Conservation (phyloP, 2,113 vertebrate genomes). For the Callopanchax toddi region DNA sequence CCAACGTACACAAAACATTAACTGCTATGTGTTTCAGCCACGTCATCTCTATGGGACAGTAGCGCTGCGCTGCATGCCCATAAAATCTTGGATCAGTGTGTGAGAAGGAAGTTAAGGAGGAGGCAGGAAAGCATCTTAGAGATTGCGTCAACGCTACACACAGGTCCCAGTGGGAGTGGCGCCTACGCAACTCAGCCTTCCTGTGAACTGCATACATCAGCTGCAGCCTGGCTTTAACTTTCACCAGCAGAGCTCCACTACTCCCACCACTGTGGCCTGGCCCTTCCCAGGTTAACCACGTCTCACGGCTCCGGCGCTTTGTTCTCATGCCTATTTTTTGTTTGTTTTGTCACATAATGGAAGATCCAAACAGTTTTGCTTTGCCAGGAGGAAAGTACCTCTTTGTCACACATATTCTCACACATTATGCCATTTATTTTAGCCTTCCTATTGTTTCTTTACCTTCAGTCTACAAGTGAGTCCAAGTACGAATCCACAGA, state of each 20-base stretch:
- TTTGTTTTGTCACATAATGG: too few relatives aligned
- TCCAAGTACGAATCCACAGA: slow-evolving; percentile 60
- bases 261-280: slow-evolving; percentile 35
- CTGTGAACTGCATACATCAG: slow-evolving; percentile 60
- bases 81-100: slow-evolving; percentile 22
- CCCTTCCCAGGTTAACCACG: slow-evolving; percentile 53
- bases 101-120: slow-evolving; percentile 24
- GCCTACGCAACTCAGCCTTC: slow-evolving; percentile 58
- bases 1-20: neutral
- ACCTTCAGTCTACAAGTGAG: too few relatives aligned
- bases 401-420: slow-evolving; percentile 4
- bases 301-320: slow-evolving; percentile 45
- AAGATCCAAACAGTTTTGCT: slow-evolving; percentile 4
- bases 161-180: slow-evolving; percentile 44
- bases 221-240: slow-evolving; percentile 34
- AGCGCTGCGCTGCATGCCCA: neutral
- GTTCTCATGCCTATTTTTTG: slow-evolving; percentile 57
- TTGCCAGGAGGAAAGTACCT: neutral
- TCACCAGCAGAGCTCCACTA: slow-evolving; percentile 33
- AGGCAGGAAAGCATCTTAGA: slow-evolving; percentile 37
- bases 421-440: slow-evolving; percentile 1
- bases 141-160: slow-evolving; percentile 46
- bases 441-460: neutral
- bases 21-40: neutral
- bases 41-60: neutral